Evolutionary conservation across 2,888 invertebrate genomes (phyloP).

Genomic region (Camponotus fellah): DNA sequence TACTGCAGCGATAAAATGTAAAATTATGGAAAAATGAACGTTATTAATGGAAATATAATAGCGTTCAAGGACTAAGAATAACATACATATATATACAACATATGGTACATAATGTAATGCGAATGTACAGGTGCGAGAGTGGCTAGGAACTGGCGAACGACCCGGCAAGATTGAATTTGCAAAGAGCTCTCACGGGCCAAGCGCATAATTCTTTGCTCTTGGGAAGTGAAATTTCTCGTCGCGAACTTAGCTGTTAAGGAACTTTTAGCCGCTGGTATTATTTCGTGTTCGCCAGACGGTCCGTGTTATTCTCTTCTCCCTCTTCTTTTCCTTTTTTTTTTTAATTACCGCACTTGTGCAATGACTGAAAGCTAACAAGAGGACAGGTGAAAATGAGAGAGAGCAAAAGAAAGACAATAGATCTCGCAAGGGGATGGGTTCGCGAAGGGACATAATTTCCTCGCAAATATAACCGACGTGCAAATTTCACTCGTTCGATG

Average conservation of each 20-base stretch:
- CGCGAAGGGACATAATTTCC: slow-evolving; percentile 9
- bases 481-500: neutral
- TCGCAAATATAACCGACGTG: slow-evolving; percentile 13
- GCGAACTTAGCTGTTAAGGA: slow-evolving; percentile 51
- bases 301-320: slow-evolving; percentile 9
- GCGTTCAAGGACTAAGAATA: neutral
- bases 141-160: slow-evolving; percentile 34
- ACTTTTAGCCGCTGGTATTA: slow-evolving; percentile 45
- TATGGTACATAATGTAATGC: slow-evolving; percentile 12
- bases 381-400: neutral
- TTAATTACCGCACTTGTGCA: slow-evolving; percentile 31
- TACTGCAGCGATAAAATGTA: neutral
- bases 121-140: neutral
- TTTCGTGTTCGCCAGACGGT: slow-evolving; percentile 41
- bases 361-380: slow-evolving; percentile 31
- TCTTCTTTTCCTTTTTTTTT: neutral
- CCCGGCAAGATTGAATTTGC: slow-evolving; percentile 56
- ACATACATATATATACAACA: neutral
- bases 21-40: neutral
- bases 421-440: slow-evolving; percentile 16
- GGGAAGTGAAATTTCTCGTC: slow-evolving; percentile 46
- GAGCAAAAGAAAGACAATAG: neutral
- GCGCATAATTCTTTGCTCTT: slow-evolving; percentile 44
- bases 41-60: neutral
- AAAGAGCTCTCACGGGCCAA: slow-evolving; percentile 34